These are phyloP conservation scores for Phaethornis superciliosus DNA, from an alignment of 2,113 vertebrate species.

Conservation along the genomic window DNA sequence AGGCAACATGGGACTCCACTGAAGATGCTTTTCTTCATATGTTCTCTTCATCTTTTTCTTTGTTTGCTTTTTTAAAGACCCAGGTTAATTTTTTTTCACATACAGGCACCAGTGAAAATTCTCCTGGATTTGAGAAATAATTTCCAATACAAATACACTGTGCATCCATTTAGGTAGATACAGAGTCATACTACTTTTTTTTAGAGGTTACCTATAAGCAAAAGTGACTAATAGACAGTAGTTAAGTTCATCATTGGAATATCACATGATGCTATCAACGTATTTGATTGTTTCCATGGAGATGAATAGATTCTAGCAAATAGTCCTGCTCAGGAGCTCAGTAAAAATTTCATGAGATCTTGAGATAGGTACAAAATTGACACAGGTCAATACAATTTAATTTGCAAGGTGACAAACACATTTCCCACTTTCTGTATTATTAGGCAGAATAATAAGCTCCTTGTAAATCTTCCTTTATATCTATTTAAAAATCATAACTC, in stretches of 20 bases:
- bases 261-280: not conserved
- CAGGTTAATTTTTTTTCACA: not conserved
- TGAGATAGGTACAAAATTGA: not conserved
- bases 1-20: fast-evolving
- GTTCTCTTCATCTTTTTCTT: not conserved
- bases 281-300: constrained; percentile 3
- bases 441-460: not conserved
- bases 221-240: not conserved
- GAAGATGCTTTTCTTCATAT: not conserved
- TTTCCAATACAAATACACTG: not conserved
- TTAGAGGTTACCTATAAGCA: not conserved
- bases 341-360: not conserved
- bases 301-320: not conserved
- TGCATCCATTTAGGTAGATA: not conserved
- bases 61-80: fast-evolving
- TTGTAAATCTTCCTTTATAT: not conserved
- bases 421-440: not conserved
- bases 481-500: not conserved
- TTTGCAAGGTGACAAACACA: not conserved
- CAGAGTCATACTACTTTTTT: not conserved
- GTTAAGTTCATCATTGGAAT: not conserved
- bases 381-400: not conserved
- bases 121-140: not conserved
- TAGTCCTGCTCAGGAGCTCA: not conserved
- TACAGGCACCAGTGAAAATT: not conserved